Conservation (phyloP, 64 coral and sea anemone species). For the Exaiptasia diaphana region DNA sequence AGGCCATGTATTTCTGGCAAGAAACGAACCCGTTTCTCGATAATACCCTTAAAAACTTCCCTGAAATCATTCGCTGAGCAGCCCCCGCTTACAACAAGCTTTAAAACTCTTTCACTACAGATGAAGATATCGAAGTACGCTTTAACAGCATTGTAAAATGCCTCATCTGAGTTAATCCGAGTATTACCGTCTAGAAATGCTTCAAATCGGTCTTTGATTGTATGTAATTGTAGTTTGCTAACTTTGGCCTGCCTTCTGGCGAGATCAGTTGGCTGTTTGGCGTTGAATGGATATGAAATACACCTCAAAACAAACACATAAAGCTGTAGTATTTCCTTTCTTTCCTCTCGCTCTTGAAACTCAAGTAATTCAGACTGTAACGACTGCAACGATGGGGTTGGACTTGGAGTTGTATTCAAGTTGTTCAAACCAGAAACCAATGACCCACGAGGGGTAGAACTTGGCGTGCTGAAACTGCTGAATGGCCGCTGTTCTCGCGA, state of each 20-base stretch:
- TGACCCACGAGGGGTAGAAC: not conserved
- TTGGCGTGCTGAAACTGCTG: too few relatives aligned
- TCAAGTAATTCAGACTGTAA: conserved; percentile 49
- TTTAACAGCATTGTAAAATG: conserved; percentile 75
- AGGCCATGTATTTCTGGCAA: conserved; percentile 80
- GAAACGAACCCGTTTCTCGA: conserved; percentile 83
- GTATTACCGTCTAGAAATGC: conserved; percentile 79
- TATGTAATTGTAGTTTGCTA: conserved; percentile 66
- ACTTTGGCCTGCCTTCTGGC: conserved; percentile 76
- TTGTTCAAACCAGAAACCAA: not conserved
- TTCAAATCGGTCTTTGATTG: conserved; percentile 77
- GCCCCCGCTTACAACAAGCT: conserved; percentile 81
- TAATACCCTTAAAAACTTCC: conserved; percentile 89
- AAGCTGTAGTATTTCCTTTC: conserved; percentile 73
- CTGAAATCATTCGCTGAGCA: conserved; percentile 92
- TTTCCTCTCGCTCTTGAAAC: conserved; percentile 66
- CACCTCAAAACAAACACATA: conserved; percentile 93
- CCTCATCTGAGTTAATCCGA: conserved; percentile 75
- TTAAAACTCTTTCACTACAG: conserved; percentile 81
- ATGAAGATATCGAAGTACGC: conserved; percentile 87
- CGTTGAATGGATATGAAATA: conserved; percentile 88
- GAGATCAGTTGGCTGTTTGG: conserved; percentile 90
- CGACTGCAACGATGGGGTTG: conserved; percentile 58
- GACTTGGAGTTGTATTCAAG: conserved; percentile 18
- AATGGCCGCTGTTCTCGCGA: too few relatives aligned